A percentile compares a stretch with the other conserved stretches of the same genome.
Conservation (phyloP, 1,140 invertebrate species). For the Callitettix versicolor region DNA sequence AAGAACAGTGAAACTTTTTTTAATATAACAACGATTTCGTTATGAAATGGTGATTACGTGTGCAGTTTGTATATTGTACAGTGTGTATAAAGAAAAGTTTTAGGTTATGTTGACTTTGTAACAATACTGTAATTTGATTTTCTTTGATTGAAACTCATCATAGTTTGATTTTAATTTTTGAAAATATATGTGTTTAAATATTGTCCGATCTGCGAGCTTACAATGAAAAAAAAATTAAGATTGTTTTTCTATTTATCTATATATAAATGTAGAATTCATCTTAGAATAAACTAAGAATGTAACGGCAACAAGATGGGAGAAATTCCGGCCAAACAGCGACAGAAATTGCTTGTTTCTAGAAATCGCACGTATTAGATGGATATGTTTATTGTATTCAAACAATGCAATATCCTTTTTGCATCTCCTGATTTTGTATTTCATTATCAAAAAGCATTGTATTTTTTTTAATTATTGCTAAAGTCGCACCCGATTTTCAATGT, state of each 20-base stretch:
- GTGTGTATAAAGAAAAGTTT: too few species aligned
- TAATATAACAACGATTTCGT: too few species aligned
- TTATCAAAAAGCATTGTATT: not conserved
- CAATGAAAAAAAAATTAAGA: conserved; percentile 1
- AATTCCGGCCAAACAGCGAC: conserved; percentile 9
- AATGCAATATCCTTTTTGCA: not conserved
- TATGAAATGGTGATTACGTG: too few species aligned
- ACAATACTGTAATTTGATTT: too few species aligned
- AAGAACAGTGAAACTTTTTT: too few species aligned
- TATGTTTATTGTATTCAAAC: not conserved
- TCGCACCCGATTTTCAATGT: not conserved
- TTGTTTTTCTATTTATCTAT: conserved; percentile 15
- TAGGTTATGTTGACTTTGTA: too few species aligned
- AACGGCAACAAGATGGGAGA: conserved; percentile 5
- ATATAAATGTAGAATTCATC: conserved; percentile 11
- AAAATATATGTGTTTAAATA: conserved; percentile 4
- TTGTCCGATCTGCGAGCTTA: conserved; percentile 17
- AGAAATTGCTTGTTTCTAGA: too few species aligned
- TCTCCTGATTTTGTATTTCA: not conserved
- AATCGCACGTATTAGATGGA: not conserved
- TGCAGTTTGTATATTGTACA: too few species aligned
- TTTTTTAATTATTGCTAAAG: not conserved
- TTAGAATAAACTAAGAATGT: conserved; percentile 1
- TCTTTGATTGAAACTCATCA: too few species aligned
- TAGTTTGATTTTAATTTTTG: not conserved